Percentiles rank a stretch among this genome's conserved stretches.
phyloP scores from a whole-genome alignment of 2,797 vertebrate genomes.

The Anableps anableps region DNA sequence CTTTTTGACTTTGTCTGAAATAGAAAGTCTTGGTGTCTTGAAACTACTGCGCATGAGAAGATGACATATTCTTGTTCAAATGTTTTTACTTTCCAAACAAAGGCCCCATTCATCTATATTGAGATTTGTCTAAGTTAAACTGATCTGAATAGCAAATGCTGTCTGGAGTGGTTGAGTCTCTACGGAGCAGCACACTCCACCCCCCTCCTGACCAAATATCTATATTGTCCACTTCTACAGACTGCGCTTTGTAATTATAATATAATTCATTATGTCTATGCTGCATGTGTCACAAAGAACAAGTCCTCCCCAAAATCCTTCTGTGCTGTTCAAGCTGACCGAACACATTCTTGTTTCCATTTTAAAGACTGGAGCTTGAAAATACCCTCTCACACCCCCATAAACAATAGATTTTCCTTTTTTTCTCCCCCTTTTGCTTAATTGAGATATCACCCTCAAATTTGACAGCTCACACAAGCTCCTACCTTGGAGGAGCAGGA shows the following conservation, averaged over 20 bases:
- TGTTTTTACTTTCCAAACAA: constrained; percentile 79
- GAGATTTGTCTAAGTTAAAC: constrained; percentile 82
- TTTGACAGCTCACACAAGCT: constrained; percentile 80
- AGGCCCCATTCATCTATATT: constrained; percentile 79
- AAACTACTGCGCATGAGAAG: constrained; percentile 55
- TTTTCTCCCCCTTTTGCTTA: constrained; percentile 70
- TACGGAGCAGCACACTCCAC: constrained; percentile 82
- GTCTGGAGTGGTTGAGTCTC: constrained; percentile 81
- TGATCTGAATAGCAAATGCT: constrained; percentile 80
- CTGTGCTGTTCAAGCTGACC: constrained; percentile 82
- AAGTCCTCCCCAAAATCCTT: constrained; percentile 83
- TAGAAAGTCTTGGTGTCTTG: constrained; percentile 16
- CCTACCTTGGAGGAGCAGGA: constrained; percentile 38
- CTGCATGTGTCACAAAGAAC: constrained; percentile 83
- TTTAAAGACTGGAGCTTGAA: constrained; percentile 76
- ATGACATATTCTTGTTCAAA: constrained; percentile 75
- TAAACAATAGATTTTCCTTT: constrained; percentile 79
- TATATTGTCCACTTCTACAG: constrained; percentile 85
- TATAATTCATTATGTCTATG: constrained; percentile 89
- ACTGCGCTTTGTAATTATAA: constrained; percentile 90
- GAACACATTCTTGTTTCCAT: constrained; percentile 82
- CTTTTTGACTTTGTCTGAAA: constrained; percentile 39
- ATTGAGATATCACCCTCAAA: constrained; percentile 85
- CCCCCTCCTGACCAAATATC: constrained; percentile 84
- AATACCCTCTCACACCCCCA: constrained; percentile 78